phyloP scores from a whole-genome alignment of 2,797 vertebrate genomes.

The Anas capensis region DNA sequence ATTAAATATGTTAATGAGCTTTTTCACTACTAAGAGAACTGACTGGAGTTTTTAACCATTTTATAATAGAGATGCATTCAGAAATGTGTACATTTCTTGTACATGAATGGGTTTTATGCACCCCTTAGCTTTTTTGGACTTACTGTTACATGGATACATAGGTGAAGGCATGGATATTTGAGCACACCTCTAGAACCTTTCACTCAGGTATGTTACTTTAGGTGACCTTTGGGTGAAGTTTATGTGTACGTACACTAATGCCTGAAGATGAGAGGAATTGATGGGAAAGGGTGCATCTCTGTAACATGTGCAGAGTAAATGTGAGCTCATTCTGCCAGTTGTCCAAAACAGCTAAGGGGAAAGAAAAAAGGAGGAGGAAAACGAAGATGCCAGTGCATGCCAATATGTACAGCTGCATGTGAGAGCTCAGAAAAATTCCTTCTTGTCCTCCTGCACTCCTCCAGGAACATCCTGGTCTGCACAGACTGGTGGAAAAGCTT shows the following conservation, averaged over 20 bases:
- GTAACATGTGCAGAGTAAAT: not conserved
- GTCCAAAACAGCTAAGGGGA: not conserved
- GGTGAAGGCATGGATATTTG: not conserved
- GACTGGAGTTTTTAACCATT: not conserved
- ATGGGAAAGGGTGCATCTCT: not conserved
- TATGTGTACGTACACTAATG: not conserved
- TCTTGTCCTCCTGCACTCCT: rapidly evolving
- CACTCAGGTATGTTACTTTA: not conserved
- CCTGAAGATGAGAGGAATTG: not conserved
- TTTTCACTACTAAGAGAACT: not conserved
- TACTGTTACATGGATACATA: not conserved
- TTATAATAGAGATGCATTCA: not conserved
- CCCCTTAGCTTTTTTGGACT: not conserved
- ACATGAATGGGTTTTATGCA: not conserved
- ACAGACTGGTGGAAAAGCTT: not conserved
- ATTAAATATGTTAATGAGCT: not conserved
- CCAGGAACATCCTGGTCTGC: rapidly evolving
- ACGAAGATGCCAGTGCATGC: rapidly evolving
- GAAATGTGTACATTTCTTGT: not conserved
- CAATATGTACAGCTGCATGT: not conserved
- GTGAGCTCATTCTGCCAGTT: not conserved
- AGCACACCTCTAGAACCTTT: not conserved
- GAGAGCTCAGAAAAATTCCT: not conserved
- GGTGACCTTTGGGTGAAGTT: not conserved
- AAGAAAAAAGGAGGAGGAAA: not conserved